Evolutionary conservation across 2,113 vertebrate genomes (phyloP), one percentile per base, ranked within the genome.

Genomic region (Ifrita kowaldi): DNA sequence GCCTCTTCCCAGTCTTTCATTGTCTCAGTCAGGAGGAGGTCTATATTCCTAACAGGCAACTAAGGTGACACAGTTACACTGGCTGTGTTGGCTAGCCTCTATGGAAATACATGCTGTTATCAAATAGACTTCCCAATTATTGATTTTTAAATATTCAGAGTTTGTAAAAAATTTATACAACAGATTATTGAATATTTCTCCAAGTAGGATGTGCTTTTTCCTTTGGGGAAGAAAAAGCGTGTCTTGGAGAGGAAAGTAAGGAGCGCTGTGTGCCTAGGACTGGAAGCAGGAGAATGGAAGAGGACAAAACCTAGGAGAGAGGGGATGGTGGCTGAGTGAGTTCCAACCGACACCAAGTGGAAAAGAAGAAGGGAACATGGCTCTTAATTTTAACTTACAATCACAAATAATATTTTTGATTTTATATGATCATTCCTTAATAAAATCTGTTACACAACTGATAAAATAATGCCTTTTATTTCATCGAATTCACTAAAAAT

Each of bases 191-290:
- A 68, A 1, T 82, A 84, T 85, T 68, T 70, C 23, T 74, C 20
- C 30, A 42, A 27, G 16, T 13, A 50, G 8, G 39, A 84, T 15
- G 22, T 18, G 5, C 2, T 86, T 42, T 65, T 62, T 84, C 44
- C 16, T 50, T 50, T 49, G 17, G 2, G 11, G 23, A 42, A 13
- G 8, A 46, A 6, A 37, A 65, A 49, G 16, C n/a, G 5, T 41
- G 9, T 37, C 20, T 67, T 7, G 7, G 15, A 6, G 4, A 67
- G 16, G 15, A 62, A 69, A 59, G 27, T 71, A 73, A 16, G 16
- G 35, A 88, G 28, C 0, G 0, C 16, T 62, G 27, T 3, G 3
- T 5, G 6, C 8, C 9, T 77, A 3, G 2, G 14, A 6, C 5
- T 33, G 33, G 30, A 39, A 30, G 16, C 26, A 76, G 57, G 28